phyloP scores from a whole-genome alignment of 2,797 vertebrate genomes.

The Clarias platycephalus region DNA sequence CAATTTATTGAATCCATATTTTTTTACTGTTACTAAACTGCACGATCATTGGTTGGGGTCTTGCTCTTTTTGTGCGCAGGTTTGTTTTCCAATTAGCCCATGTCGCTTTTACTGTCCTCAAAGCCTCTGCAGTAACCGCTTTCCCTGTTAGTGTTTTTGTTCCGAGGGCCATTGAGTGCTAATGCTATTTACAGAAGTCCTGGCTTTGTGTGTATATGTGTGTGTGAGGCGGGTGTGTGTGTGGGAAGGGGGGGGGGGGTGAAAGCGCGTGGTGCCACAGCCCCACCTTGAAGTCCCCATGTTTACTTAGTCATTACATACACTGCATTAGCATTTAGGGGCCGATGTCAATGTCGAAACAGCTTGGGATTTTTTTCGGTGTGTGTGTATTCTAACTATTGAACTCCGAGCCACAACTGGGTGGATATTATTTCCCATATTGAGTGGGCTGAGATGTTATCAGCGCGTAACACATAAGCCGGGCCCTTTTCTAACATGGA shows the following conservation, averaged over 20 bases:
- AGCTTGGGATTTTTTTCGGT: conserved; percentile 57
- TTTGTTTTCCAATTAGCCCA: conserved; percentile 38
- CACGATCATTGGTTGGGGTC: not conserved
- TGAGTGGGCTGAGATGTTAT: conserved; percentile 76
- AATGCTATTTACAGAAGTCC: conserved; percentile 43
- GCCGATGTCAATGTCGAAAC: conserved; percentile 60
- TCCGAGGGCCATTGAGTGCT: conserved; percentile 32
- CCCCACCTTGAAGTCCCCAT: conserved; percentile 58
- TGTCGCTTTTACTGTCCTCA: conserved; percentile 25
- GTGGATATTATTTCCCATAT: conserved; percentile 71
- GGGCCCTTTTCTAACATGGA: conserved; percentile 71
- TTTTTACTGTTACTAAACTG: not conserved
- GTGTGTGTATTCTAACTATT: conserved; percentile 57
- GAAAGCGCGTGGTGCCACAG: conserved; percentile 40
- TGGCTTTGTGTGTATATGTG: conserved; percentile 32
- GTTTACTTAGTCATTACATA: conserved; percentile 70
- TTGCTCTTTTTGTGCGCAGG: conserved; percentile 16
- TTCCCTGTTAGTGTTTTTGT: conserved; percentile 32
- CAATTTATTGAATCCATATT: not conserved
- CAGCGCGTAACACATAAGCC: conserved; percentile 73
- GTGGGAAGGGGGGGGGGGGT: not conserved
- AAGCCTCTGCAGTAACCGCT: conserved; percentile 18
- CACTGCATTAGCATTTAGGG: conserved; percentile 64
- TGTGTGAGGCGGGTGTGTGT: conserved; percentile 32
- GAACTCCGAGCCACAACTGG: conserved; percentile 57